Evolutionary conservation across 2,113 vertebrate species (phyloP), one percentile per base, ranked within the genome.

Genomic region (Piaya cayana): DNA sequence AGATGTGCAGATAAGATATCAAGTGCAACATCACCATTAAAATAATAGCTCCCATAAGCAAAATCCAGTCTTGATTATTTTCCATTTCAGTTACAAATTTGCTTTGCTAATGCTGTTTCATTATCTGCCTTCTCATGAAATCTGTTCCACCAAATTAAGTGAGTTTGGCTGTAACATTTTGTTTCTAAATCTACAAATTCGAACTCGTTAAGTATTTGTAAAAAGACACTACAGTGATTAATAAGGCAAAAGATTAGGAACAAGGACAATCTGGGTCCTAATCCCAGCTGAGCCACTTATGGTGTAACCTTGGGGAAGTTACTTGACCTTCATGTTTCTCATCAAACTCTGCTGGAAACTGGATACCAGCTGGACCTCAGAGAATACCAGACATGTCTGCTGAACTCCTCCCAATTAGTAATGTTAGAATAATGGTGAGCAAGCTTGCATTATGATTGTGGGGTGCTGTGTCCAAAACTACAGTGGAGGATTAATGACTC

Each of bases 241-340:
- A 80, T 59, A 93, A 86, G 3, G 67, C 50, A 93, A 90, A 91
- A 94, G 94, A 97, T 96, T 95, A 95, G 82, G 79, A 90, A 49
- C 80, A 82, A 91, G 15, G 76, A 82, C 58, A 86, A 93, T 81
- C 82, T 90, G 81, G 23, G 25, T 79, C 76, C 62, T 95, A 97
- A 95, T 97, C 93, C 95, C 95, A 92, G 6, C 2, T 96, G 95
- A 95, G 93, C 90, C 86, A 96, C 83, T 97, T 97, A 97, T 0
- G 7, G 45, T 81, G 30, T 88, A 96, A 95, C 93, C 92, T 96
- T 94, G 92, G 84, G 77, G 84, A 96, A 92, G 75, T 94, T 90
- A 89, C 85, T 91, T 94, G 94, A 97, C 95, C 95, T 96, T 95
- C 67, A 64, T 26, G 50, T 95, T 96, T 92, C 82, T 69, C 72